phyloP scores from a whole-genome alignment of 1,140 invertebrate species.

The Adelges cooleyi region DNA sequence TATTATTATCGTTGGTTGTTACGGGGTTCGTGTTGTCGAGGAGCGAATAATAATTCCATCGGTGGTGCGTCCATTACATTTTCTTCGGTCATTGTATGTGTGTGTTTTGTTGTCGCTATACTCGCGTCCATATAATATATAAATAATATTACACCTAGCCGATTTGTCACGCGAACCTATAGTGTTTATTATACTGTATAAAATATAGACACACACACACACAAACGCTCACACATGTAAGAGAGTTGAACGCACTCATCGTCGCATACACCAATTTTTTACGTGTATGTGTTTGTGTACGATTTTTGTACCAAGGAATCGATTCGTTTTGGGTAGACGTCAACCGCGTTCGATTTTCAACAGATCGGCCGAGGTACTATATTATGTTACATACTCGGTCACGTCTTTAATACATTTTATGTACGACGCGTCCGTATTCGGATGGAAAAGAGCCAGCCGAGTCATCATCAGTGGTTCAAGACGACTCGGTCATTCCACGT shows the following conservation, averaged over 20 bases:
- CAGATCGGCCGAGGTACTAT: no score
- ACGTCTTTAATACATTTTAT: no score
- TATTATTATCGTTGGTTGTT: no score
- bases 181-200: background rate
- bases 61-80: background rate
- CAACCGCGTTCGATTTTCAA: no score
- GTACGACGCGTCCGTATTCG: no score
- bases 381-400: no score
- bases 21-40: no score
- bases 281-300: constrained; percentile 4
- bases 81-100: background rate
- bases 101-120: background rate
- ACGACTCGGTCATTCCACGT: no score
- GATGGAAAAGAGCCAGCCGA: no score
- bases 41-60: background rate
- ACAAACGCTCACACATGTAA: background rate
- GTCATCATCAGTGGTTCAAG: no score
- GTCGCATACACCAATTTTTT: background rate
- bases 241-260: constrained; percentile 19
- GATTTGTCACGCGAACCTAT: constrained; percentile 24
- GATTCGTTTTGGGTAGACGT: constrained; percentile 8
- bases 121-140: background rate
- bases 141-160: background rate
- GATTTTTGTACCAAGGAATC: constrained; percentile 2
- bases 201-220: background rate